phyloP scores from a whole-genome alignment of 2,888 invertebrate genomes.

The Aleiodes alternator region DNA sequence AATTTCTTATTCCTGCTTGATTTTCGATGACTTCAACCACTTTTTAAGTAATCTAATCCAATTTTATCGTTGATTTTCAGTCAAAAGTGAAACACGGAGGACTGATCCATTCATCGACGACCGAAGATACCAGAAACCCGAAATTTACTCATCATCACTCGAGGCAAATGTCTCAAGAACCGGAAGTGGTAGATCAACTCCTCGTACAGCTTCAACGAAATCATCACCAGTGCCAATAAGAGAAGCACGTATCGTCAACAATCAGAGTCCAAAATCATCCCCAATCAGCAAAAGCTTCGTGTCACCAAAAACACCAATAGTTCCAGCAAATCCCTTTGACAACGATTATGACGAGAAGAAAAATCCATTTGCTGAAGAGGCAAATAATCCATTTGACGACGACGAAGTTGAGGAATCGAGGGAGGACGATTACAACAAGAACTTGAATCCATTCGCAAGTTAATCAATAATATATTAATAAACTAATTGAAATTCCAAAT shows the following conservation, averaged over 20 bases:
- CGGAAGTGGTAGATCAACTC: slow-evolving; percentile 61
- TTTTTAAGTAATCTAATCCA: too few relatives aligned
- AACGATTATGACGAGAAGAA: slow-evolving; percentile 79
- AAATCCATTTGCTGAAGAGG: slow-evolving; percentile 81
- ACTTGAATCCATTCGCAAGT: slow-evolving; percentile 83
- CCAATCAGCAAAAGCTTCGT: slow-evolving; percentile 68
- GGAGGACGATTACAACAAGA: slow-evolving; percentile 82
- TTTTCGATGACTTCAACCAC: too few relatives aligned
- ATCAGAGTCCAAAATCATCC: slow-evolving; percentile 67
- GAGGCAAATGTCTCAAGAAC: slow-evolving; percentile 78
- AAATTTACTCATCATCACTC: slow-evolving; percentile 79
- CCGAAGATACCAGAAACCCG: slow-evolving; percentile 61
- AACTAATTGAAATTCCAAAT: background rate
- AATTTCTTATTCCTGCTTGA: too few relatives aligned
- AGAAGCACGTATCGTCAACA: slow-evolving; percentile 68
- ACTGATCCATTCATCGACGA: slow-evolving; percentile 60
- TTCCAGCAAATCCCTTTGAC: slow-evolving; percentile 74
- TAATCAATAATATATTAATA: slow-evolving; percentile 47
- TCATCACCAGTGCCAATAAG: slow-evolving; percentile 68
- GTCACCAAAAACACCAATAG: slow-evolving; percentile 68
- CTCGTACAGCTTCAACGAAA: slow-evolving; percentile 61
- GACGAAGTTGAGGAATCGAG: slow-evolving; percentile 78
- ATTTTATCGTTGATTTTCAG: slow-evolving; percentile 54
- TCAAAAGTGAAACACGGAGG: slow-evolving; percentile 58
- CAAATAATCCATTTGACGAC: slow-evolving; percentile 78